Conservation (phyloP, 2,113 vertebrate genomes). For the Cepphus grylle region DNA sequence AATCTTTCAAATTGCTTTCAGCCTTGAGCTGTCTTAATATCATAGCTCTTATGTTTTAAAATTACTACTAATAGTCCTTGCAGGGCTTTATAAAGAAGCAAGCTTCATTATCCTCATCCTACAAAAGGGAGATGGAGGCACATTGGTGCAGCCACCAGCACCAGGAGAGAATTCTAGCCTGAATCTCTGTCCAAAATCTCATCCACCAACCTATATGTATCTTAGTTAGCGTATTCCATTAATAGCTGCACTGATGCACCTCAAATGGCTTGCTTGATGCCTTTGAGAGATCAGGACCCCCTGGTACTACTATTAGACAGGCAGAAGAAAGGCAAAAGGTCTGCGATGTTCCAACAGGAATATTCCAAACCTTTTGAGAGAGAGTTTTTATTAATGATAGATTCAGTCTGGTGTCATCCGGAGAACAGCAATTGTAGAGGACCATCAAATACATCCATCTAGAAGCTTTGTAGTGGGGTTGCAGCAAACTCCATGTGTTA, state of each 20-base stretch:
- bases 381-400: neutral
- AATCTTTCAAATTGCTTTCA: neutral
- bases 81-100: neutral
- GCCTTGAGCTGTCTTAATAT: neutral
- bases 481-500: neutral
- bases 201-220: accelerated
- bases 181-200: neutral
- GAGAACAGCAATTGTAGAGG: neutral
- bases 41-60: neutral
- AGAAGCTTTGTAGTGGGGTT: neutral
- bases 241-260: neutral
- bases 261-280: neutral
- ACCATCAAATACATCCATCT: accelerated
- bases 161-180: neutral
- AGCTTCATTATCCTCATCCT: neutral
- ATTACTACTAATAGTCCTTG: neutral
- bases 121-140: neutral
- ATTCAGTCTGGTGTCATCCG: neutral
- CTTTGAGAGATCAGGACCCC: neutral
- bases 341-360: neutral
- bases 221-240: neutral
- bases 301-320: neutral
- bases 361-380: neutral
- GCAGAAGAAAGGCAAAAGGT: neutral
- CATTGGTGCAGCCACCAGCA: neutral